Base-by-base conservation (phyloP, 2,797 vertebrate genomes). In the Spea hammondii region DNA sequence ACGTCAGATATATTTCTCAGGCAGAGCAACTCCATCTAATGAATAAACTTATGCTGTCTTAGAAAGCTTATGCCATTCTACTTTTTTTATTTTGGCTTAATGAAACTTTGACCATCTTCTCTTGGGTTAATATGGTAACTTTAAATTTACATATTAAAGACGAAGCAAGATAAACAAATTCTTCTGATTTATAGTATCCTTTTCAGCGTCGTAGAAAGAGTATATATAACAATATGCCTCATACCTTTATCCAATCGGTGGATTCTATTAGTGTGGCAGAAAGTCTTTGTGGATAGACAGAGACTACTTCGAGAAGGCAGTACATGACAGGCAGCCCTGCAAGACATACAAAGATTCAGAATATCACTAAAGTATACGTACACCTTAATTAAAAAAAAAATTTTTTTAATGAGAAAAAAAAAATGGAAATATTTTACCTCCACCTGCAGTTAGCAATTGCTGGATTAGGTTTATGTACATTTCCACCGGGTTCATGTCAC, bases 191-290 rank as follows among this genome's bases (percentile, higher is more conserved):
- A 32, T 32, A 32, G 32, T 32, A 11, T 1, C 51, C 51, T 53
- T 6, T 53, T 53, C 51, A 1, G 51, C 2, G 51, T 53, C 10
- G 10, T 1, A 53, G 51, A 11, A 53, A 53, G 51, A 7, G 6
- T 53, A 11, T 11, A 53, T 11, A 53, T 7, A 53, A 2, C 55
- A 32, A 70, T 13, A 12, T 54, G 70, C 11, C 12, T 32, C 62
- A 66, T 90, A 99, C 98, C 93, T 97, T 99, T 84, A 99, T 97
- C 98, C 98, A 99, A 85, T 99, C 96, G 64, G 96, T 96, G 93
- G 91, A 97, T 83, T 96, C 94, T 70, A 91, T 86, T 87, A 97
- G 97, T 89, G 92, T 94, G 13, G 90, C 79, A 67, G 97, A 94
- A 72, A 99, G 89, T 86, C 96, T 97, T 84, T 97, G 93, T 48